Conservation (phyloP, 2,888 invertebrate species). For the Acleris literana region DNA sequence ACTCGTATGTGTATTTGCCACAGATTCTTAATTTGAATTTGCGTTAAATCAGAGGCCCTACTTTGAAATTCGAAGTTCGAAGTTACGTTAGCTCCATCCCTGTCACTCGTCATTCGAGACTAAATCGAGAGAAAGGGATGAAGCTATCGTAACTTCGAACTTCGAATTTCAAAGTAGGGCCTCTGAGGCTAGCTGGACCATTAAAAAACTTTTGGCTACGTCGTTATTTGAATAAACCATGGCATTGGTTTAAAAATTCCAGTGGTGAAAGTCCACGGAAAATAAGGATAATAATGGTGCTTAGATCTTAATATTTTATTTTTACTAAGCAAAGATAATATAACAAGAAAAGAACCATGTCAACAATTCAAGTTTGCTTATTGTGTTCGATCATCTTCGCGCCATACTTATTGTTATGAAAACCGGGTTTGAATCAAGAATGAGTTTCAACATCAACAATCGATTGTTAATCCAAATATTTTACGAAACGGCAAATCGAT, state of each 20-base stretch:
- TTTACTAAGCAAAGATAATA: neutral
- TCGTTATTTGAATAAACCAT: too few species aligned
- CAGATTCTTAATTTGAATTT: constrained; percentile 26
- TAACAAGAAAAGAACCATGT: neutral
- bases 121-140: too few species aligned
- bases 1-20: neutral
- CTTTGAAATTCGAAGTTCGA: too few species aligned
- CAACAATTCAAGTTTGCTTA: neutral
- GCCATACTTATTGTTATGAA: constrained; percentile 19
- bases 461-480: constrained; percentile 13
- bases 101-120: too few species aligned
- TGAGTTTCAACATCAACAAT: constrained; percentile 9
- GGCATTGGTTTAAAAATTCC: too few species aligned
- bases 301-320: neutral
- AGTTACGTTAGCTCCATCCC: too few species aligned
- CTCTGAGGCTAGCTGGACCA: neutral
- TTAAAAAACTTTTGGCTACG: too few species aligned
- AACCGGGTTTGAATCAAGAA: constrained; percentile 23
- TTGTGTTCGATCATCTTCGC: neutral
- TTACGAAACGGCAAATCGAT: constrained; percentile 28
- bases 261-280: too few species aligned
- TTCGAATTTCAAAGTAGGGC: too few species aligned
- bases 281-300: too few species aligned
- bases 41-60: constrained; percentile 18
- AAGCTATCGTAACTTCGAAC: too few species aligned